Evolutionary conservation across 1,140 invertebrate genomes (phyloP), one percentile per base, ranked within the genome.

Genomic region (Cydia fagiglandana): DNA sequence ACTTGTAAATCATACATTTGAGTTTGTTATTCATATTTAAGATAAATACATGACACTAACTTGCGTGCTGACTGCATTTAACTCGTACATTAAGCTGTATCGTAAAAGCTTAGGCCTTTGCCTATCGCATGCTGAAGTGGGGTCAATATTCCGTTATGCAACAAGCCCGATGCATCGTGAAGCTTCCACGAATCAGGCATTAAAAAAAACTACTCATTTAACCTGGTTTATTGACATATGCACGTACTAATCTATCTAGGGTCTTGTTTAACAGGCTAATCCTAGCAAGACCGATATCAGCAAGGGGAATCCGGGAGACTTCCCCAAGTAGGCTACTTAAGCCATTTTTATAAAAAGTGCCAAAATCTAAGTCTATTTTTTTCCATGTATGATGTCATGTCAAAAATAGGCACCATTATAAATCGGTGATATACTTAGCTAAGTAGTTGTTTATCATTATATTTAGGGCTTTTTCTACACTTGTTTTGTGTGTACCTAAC

Each of bases 101-200:
- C 24, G 38, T 47, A 45, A 73, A 73, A 73, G 70, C 70, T 73
- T 50, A 53, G 45, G 45, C 47, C 73, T 70, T 70, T 73, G 17
- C 47, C 13, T 17, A 73, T 50, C 47, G 20, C 45, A 47, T 73
- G 73, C 73, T 73, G 20, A 73, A n/a, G 47, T 73, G 45, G 73
- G 73, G 73, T 73, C 73, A 73, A 73, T 28, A 73, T 47, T 13
- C 73, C 73, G 73, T 73, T 73, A 73, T 53, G 24, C 28, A 73
- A 70, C 34, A 17, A 41, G 34, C 38, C 20, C 66, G 15, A 38
- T 70, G 64, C 64, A 70, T 70, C 13, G n/a, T n/a, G 15, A 41
- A 70, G 64, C 30, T 68, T 68, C 15, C n/a, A 17, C 66, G 34
- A 70, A 70, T 45, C 45, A 61, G 56, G 7, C 30, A 15, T 38